Base-by-base conservation (phyloP, 2,797 vertebrate species). In the Threskiornis aethiopicus region DNA sequence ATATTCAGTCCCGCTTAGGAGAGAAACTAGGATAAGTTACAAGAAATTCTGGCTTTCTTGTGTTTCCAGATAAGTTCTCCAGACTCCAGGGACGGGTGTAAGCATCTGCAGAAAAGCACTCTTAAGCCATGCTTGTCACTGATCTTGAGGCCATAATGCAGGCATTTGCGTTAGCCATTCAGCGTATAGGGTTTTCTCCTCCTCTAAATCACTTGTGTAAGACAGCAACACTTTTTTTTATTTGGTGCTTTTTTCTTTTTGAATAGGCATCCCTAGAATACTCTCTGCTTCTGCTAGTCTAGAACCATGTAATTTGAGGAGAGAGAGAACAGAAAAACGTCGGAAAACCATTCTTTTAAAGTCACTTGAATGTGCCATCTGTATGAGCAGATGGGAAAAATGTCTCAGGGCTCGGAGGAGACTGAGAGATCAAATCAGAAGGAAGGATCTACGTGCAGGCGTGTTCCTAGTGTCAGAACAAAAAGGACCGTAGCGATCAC, bases 311-410 rank as follows among this genome's bases (percentile, higher is more conserved):
- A 35, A 87, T 51, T 58, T 51, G 57, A 89, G 46, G 55, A 28
- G 57, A 84, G 11, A 61, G 67, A 93, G 87, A 91, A 83, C 29
- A 72, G 72, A 70, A 80, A 31, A 81, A 80, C 37, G 89, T 94
- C 86, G 65, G 87, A 93, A 96, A 91, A 78, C 41, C 52, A 87
- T 80, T 93, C 86, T 96, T 97, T 84, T 90, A 59, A 95, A 84
- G 84, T 87, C 62, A 76, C 55, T 77, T 44, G 79, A 66, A 52
- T 37, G 33, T 83, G 76, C 97, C 97, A 97, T 98, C 95, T 98
- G 97, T 70, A 26, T 2, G 19, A 98, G 93, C 98, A 98, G 98
- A 98, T 98, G 97, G 97, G 65, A 81, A 71, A 81, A 82, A 73
- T 92, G 69, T 96, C 87, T 94, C 64, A 24, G 62, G 77, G 84